Base-by-base conservation (phyloP, 2,113 vertebrate species). In the Parus major region DNA sequence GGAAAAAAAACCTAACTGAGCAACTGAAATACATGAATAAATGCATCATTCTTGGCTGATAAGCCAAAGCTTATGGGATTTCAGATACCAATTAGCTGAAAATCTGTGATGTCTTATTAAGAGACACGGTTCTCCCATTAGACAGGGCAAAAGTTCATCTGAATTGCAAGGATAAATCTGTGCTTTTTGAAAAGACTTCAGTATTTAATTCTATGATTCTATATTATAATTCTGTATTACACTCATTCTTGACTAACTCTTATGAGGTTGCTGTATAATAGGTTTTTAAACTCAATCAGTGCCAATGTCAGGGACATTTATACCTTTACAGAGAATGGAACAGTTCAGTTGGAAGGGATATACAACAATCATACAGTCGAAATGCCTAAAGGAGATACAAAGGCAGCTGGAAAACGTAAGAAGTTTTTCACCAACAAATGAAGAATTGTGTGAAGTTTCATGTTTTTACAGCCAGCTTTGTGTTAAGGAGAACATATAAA, bases 21-120 rank as follows among this genome's bases (percentile, higher is more conserved):
- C 89, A 95, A 94, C 50, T 35, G 75, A 93, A 92, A 86, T 55
- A 36, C 66, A 95, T 79, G 50, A 85, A 93, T 92, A 94, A 94
- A 95, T 82, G 68, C 75, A 93, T 88, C 44, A 63, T 77, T 86
- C 57, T 89, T 90, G 66, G 85, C 50, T 80, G 70, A 86, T 70
- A 73, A 44, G 44, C 15, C 75, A 90, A 88, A 82, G 55, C 63
- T 94, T 90, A 91, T 44, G 78, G 84, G 87, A 94, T 91, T 95
- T 91, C 82, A 88, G 84, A 87, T 16, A 86, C 21, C 63, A 89
- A 95, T 85, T 92, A 91, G 70, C 35, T 80, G 49, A 89, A 95
- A 94, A 95, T 91, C 84, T 90, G 84, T 63, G 66, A 69, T 85
- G 50, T 59, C 73, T 93, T 95, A 76, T 82, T 79, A 88, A 61